A percentile compares a stretch with the other conserved stretches of the same genome.
phyloP scores from a whole-genome alignment of 2,113 vertebrate genomes.

The Phaethornis superciliosus region DNA sequence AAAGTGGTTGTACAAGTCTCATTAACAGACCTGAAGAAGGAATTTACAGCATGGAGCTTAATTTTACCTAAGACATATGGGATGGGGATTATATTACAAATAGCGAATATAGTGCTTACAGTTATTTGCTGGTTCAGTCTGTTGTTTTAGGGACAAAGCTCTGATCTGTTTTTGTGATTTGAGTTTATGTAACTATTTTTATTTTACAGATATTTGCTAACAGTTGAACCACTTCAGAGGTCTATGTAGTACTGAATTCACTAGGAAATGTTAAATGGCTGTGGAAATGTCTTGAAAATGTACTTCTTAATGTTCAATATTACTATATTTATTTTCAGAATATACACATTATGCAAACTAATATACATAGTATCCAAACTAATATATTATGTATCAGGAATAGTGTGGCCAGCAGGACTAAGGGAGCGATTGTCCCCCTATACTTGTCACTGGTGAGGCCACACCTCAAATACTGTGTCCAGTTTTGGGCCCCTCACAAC shows the following conservation, averaged over 20 bases:
- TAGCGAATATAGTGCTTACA: neutral
- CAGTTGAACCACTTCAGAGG: rapidly evolving
- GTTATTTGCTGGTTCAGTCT: neutral
- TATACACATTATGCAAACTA: neutral
- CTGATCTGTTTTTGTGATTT: neutral
- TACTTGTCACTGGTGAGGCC: neutral
- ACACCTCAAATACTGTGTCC: neutral
- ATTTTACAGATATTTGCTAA: neutral
- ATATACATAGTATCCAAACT: neutral
- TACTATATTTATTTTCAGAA: neutral
- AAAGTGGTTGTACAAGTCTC: no score
- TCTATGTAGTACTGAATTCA: neutral
- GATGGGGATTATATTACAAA: neutral
- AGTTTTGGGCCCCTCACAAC: neutral
- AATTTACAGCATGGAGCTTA: neutral
- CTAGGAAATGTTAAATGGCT: neutral
- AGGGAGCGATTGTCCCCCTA: neutral
- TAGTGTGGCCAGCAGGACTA: neutral
- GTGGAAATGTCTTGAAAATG: neutral
- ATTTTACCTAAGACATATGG: neutral
- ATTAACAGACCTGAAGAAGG: no score
- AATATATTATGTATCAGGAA: neutral
- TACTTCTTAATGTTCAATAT: neutral
- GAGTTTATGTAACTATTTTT: neutral
- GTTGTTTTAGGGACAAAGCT: neutral